phyloP scores from a whole-genome alignment of 1,140 invertebrate species.

The Calliopsis andreniformis region DNA sequence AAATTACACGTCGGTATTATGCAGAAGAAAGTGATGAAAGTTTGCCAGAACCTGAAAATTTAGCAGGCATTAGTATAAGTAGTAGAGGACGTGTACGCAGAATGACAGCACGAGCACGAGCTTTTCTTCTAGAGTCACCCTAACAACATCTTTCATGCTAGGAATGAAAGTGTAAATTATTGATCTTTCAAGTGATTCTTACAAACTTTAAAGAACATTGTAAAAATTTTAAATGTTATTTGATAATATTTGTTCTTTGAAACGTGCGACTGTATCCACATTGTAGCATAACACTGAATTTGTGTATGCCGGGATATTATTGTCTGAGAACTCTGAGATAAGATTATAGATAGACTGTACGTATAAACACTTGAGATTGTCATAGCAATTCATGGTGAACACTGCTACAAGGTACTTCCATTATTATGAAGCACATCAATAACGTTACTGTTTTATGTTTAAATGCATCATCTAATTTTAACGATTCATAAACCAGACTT shows the following conservation, averaged over 20 bases:
- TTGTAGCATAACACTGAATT: slow-evolving; percentile 23
- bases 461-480: slow-evolving; percentile 25
- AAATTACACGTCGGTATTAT: slow-evolving; percentile 74
- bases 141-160: slow-evolving; percentile 67
- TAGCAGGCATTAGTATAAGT: slow-evolving; percentile 86
- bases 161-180: slow-evolving; percentile 40
- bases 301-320: slow-evolving; percentile 36
- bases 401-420: slow-evolving; percentile 51
- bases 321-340: slow-evolving; percentile 27
- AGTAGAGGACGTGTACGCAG: slow-evolving; percentile 92
- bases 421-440: slow-evolving; percentile 47
- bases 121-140: slow-evolving; percentile 84
- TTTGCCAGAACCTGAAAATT: slow-evolving; percentile 55
- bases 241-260: slow-evolving; percentile 37
- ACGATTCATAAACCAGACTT: slow-evolving; percentile 13
- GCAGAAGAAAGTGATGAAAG: slow-evolving; percentile 77
- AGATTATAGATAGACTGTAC: slow-evolving; percentile 35
- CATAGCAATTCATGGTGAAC: slow-evolving; percentile 36
- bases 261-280: slow-evolving; percentile 34
- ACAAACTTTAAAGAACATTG: slow-evolving; percentile 18
- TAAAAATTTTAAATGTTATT: slow-evolving; percentile 42
- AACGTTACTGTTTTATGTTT: slow-evolving; percentile 42
- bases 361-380: slow-evolving; percentile 55
- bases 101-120: slow-evolving; percentile 89
- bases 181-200: slow-evolving; percentile 12